A percentile compares a stretch with the other conserved stretches of the same genome.
These are phyloP conservation scores for Drosophila parthenogenetica DNA, from an alignment of 2,888 invertebrate genomes.

Conservation along the genomic window DNA sequence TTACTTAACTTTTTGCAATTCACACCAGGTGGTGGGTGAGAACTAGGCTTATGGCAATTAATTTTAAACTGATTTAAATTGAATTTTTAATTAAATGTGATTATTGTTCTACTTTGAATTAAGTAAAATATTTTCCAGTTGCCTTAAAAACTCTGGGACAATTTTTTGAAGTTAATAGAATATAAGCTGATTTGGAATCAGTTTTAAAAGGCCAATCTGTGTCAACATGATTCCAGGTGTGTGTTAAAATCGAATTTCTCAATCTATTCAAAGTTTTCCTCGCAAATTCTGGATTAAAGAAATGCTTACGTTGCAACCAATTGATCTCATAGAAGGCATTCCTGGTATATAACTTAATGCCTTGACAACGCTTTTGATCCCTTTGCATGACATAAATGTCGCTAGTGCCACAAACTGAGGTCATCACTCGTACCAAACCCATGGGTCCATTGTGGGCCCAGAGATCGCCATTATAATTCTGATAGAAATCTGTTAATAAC, in stretches of 20 bases:
- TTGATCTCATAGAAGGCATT: constrained; percentile 22
- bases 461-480: background rate
- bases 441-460: constrained; percentile 23
- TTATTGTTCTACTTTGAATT: no score
- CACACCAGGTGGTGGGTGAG: no score
- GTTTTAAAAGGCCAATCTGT: no score
- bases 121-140: no score
- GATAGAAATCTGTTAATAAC: constrained; percentile 6
- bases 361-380: constrained; percentile 1
- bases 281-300: constrained; percentile 1
- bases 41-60: no score
- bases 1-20: no score
- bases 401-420: constrained; percentile 2
- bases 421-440: constrained; percentile 4
- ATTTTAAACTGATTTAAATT: no score
- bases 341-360: constrained; percentile 1
- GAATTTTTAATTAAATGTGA: no score
- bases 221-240: no score
- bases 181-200: background rate
- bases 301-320: background rate
- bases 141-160: no score
- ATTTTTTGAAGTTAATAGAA: no score
- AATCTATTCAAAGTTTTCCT: background rate
- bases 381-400: background rate
- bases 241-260: background rate